These are phyloP conservation scores for Hypomecis atomaria DNA, from an alignment of 2,888 invertebrate species.

Conservation along the genomic window DNA sequence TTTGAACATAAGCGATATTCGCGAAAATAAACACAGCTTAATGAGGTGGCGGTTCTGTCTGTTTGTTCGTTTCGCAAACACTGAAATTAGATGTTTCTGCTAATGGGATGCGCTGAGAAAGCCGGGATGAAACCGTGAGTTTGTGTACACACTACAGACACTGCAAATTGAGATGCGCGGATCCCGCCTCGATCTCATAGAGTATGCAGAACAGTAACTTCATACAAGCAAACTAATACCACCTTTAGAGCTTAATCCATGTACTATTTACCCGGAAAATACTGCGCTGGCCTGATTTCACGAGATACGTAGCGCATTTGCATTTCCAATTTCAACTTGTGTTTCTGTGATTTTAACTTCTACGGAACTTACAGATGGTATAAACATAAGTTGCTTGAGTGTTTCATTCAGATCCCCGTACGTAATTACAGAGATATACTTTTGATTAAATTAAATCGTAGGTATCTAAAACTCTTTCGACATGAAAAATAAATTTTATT, in stretches of 20 bases:
- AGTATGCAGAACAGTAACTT: conserved; percentile 19
- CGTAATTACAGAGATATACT: no score
- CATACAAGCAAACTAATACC: conserved; percentile 9
- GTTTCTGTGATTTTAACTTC: background rate
- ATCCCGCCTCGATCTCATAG: conserved; percentile 13
- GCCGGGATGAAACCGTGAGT: conserved; percentile 39
- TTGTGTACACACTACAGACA: conserved; percentile 18
- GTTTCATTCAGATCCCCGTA: no score
- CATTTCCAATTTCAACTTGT: background rate
- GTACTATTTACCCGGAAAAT: conserved; percentile 1
- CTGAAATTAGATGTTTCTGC: conserved; percentile 64
- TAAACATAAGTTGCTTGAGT: background rate
- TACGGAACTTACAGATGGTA: background rate
- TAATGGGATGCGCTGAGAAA: conserved; percentile 58
- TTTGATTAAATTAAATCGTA: no score
- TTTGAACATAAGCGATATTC: conserved; percentile 51
- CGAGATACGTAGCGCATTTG: background rate
- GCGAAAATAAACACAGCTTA: conserved; percentile 70
- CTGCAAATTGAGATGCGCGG: conserved; percentile 34
- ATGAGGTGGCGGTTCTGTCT: conserved; percentile 65
- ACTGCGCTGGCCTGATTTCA: background rate
- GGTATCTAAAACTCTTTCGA: no score
- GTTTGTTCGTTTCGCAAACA: conserved; percentile 58
- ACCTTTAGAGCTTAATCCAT: conserved; percentile 5
- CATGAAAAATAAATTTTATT: no score